Evolutionary conservation across 2,888 invertebrate species (phyloP).

Genomic region (Lucinisca nassula): DNA sequence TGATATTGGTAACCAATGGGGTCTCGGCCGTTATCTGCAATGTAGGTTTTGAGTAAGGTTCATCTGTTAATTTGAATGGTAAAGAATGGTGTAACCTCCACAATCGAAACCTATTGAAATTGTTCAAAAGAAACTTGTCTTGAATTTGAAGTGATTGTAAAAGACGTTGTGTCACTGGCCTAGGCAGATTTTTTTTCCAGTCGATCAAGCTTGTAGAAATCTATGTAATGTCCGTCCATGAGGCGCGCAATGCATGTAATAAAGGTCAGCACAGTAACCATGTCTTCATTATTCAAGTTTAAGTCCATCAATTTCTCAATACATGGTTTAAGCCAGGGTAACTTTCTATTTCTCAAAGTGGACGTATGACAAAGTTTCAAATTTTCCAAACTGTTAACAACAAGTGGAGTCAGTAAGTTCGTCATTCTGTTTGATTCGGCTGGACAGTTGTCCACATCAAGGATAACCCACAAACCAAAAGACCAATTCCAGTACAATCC

Average conservation of each 20-base stretch:
- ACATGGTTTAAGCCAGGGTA: conserved; percentile 1
- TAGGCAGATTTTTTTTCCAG: conserved; percentile 3
- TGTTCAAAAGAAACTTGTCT: neutral
- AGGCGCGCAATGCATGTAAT: neutral
- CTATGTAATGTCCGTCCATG: neutral
- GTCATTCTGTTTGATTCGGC: neutral
- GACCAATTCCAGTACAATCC: conserved; percentile 16
- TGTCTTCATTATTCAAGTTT: neutral
- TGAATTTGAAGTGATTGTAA: neutral
- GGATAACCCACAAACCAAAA: conserved; percentile 6
- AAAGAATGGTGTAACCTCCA: conserved; percentile 2
- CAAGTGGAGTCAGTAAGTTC: neutral
- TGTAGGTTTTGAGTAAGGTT: neutral
- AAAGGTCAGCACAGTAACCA: conserved; percentile 2
- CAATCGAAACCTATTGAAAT: neutral
- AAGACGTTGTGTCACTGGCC: neutral
- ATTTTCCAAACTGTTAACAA: neutral
- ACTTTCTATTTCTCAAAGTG: neutral
- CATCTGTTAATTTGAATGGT: neutral
- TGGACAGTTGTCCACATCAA: conserved; percentile 12
- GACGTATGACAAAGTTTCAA: conserved; percentile 2
- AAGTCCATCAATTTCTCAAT: conserved; percentile 6
- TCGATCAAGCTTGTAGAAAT: neutral
- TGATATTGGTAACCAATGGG: neutral
- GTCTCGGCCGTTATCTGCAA: neutral